These are phyloP conservation scores for Notiomystis cincta DNA, from an alignment of 2,113 vertebrate species.

Conservation along the genomic window DNA sequence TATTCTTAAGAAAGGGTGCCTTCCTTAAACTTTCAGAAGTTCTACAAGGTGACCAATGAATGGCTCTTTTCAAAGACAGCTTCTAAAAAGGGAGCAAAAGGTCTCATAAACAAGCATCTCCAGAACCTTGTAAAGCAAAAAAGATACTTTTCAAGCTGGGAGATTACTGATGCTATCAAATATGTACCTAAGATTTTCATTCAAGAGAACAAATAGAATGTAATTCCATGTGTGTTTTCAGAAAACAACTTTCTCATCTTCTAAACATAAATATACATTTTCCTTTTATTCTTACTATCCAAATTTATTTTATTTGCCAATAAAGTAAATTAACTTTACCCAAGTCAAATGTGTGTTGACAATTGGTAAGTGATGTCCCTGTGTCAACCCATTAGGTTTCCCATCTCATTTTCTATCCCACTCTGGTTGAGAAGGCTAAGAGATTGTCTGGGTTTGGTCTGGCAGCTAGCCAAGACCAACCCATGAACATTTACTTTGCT, in stretches of 20 bases:
- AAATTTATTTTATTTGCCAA: neutral
- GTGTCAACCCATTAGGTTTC: neutral
- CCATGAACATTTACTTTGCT: neutral
- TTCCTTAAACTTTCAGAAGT: neutral
- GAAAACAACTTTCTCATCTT: neutral
- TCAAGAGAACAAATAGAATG: neutral
- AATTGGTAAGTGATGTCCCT: neutral
- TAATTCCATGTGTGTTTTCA: neutral
- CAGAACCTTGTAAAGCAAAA: neutral
- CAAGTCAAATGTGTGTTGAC: neutral
- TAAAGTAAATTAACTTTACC: neutral
- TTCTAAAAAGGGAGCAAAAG: neutral
- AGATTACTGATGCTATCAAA: neutral
- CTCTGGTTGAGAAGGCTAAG: neutral
- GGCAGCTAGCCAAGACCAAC: neutral
- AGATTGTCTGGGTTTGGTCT: neutral
- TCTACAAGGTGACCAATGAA: neutral
- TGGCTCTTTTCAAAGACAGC: neutral
- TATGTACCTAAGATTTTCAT: neutral
- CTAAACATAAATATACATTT: neutral
- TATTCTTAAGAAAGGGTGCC: neutral
- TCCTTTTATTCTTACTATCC: neutral
- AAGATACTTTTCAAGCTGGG: neutral
- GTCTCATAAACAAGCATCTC: neutral
- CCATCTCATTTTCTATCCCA: neutral